Percentiles rank a stretch among this genome's conserved stretches.
Evolutionary conservation across 2,888 invertebrate species (phyloP).

Genomic region (Drosophila anomelani): DNA sequence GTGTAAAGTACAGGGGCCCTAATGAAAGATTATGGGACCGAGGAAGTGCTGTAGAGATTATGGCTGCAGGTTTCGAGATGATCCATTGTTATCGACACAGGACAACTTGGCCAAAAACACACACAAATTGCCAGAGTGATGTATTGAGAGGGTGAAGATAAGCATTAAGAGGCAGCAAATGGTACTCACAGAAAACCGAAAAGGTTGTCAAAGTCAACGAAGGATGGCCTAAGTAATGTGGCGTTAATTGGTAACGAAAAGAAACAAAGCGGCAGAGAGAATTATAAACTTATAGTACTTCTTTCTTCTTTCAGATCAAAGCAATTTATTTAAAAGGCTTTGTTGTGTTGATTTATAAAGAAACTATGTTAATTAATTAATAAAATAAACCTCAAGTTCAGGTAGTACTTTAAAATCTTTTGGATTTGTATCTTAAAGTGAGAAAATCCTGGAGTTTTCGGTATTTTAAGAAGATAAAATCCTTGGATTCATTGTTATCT

Average conservation of each 20-base stretch:
- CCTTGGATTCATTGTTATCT: not conserved
- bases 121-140: conserved; percentile 35
- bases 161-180: conserved; percentile 3
- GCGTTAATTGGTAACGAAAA: conserved; percentile 21
- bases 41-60: conserved; percentile 33
- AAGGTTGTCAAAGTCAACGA: conserved; percentile 12
- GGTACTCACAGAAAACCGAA: not conserved
- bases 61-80: conserved; percentile 34
- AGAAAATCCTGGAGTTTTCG: not conserved
- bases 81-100: conserved; percentile 46
- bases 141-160: not conserved
- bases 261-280: not conserved
- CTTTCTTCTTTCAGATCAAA: not conserved
- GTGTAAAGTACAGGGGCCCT: conserved; percentile 64
- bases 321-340: not conserved
- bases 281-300: not conserved
- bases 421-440: not conserved
- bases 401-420: not conserved
- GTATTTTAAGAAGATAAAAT: not conserved
- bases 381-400: not conserved
- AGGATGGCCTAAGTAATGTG: conserved; percentile 8
- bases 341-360: not conserved
- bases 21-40: conserved; percentile 62
- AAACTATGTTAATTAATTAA: not conserved
- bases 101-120: conserved; percentile 17